A percentile compares a stretch with the other conserved stretches of the same genome.
phyloP scores from a whole-genome alignment of 2,797 vertebrate genomes.

The Onychomys leucogaster region DNA sequence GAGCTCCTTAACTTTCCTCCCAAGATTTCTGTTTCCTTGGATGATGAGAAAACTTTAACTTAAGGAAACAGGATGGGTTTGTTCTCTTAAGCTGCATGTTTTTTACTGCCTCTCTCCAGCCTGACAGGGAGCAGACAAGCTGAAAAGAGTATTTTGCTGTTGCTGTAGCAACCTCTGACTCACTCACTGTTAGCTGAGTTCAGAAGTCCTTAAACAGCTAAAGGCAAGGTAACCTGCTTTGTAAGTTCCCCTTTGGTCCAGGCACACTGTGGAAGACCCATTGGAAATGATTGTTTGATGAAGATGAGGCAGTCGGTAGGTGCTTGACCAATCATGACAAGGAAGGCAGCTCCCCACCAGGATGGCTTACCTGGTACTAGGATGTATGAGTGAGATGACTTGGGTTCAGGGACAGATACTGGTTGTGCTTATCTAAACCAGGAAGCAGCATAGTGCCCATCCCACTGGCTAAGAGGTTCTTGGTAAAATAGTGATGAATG shows the following conservation, averaged over 20 bases:
- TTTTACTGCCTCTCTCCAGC: slow-evolving; percentile 32
- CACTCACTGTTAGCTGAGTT: not conserved
- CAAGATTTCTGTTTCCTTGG: not conserved
- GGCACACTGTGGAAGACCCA: not conserved
- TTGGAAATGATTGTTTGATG: not conserved
- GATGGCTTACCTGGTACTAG: not conserved
- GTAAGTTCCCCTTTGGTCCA: not conserved
- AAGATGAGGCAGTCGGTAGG: not conserved
- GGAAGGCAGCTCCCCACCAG: not conserved
- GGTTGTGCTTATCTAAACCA: not conserved
- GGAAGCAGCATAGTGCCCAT: not conserved
- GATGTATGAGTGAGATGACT: slow-evolving; percentile 6
- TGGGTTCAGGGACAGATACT: not conserved
- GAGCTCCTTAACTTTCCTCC: not conserved
- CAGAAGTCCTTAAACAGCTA: slow-evolving; percentile 38
- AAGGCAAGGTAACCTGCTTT: not conserved
- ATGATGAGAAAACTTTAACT: not conserved
- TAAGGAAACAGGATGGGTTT: not conserved
- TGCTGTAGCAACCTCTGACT: slow-evolving; percentile 40
- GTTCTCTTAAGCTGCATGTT: not conserved
- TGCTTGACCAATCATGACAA: slow-evolving; percentile 51
- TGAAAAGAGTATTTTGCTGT: slow-evolving; percentile 47
- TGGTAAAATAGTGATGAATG: not conserved
- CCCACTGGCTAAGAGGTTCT: not conserved
- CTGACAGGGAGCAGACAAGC: not conserved